These are phyloP conservation scores for Phthorimaea operculella DNA, from an alignment of 1,140 invertebrate genomes.

Conservation along the genomic window DNA sequence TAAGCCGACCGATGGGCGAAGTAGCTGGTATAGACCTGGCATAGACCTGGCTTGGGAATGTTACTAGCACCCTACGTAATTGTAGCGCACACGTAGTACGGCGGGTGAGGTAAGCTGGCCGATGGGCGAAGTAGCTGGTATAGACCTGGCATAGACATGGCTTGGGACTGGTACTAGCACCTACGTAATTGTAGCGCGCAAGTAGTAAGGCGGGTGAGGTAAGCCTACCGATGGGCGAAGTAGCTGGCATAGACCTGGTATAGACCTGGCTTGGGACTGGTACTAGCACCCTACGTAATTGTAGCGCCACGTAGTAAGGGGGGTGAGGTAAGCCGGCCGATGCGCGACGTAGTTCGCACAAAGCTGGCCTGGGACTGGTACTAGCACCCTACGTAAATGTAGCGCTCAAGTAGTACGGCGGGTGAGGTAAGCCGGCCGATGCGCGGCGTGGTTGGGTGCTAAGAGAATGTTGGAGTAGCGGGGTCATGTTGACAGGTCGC, in stretches of 20 bases:
- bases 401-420: constrained; percentile 49
- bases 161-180: too few relatives aligned
- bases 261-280: too few relatives aligned
- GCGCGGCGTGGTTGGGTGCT: constrained; percentile 25
- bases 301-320: constrained; percentile 49
- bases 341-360: background rate
- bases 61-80: constrained; percentile 39
- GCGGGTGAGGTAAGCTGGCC: constrained; percentile 43
- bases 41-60: too few relatives aligned
- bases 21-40: too few relatives aligned
- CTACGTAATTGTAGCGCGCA: constrained; percentile 51
- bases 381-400: constrained; percentile 52
- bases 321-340: too few relatives aligned
- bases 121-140: constrained; percentile 27
- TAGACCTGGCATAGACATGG: too few relatives aligned
- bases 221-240: too few relatives aligned
- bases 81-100: constrained; percentile 49
- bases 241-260: background rate
- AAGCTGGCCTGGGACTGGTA: too few relatives aligned
- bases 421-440: constrained; percentile 37
- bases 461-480: constrained; percentile 16
- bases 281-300: constrained; percentile 52
- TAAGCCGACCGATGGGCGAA: constrained; percentile 36
- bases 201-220: constrained; percentile 50
- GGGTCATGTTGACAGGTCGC: background rate